Evolutionary conservation across 1,140 invertebrate genomes (phyloP).

Genomic region (Trichonephila inaurata): DNA sequence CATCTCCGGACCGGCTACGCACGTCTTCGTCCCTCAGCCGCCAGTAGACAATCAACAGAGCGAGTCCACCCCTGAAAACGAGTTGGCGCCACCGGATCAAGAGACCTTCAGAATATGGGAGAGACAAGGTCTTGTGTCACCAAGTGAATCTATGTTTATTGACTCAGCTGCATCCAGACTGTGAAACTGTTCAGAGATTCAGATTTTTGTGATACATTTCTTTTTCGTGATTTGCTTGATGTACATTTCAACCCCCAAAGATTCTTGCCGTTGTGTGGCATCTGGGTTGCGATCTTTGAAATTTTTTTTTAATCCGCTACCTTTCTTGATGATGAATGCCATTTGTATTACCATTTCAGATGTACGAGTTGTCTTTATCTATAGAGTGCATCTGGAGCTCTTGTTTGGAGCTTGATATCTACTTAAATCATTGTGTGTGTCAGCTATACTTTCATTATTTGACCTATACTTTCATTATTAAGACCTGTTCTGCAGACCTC

Average conservation of each 20-base stretch:
- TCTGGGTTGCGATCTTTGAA: neutral
- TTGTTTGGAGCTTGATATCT: constrained; percentile 10
- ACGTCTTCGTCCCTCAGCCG: constrained; percentile 54
- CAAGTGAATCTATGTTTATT: constrained; percentile 58
- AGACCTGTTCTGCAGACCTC: neutral
- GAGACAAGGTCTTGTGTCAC: constrained; percentile 65
- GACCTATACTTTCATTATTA: neutral
- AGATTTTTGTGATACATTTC: neutral
- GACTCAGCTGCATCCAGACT: constrained; percentile 67
- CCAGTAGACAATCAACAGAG: neutral
- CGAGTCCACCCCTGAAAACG: neutral
- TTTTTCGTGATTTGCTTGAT: constrained; percentile 30
- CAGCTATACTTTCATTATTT: neutral
- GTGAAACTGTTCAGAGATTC: neutral
- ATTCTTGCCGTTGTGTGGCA: neutral
- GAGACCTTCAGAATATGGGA: constrained; percentile 67
- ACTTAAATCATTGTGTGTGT: neutral
- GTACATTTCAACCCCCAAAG: constrained; percentile 5
- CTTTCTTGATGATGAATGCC: neutral
- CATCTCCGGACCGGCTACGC: constrained; percentile 50
- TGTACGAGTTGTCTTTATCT: neutral
- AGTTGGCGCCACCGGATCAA: constrained; percentile 54
- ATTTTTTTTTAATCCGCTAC: constrained; percentile 28
- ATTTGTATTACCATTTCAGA: constrained; percentile 26
- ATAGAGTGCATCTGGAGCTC: neutral